phyloP scores from a whole-genome alignment of 2,888 invertebrate species.

The Aphelenchoides bicaudatus region DNA sequence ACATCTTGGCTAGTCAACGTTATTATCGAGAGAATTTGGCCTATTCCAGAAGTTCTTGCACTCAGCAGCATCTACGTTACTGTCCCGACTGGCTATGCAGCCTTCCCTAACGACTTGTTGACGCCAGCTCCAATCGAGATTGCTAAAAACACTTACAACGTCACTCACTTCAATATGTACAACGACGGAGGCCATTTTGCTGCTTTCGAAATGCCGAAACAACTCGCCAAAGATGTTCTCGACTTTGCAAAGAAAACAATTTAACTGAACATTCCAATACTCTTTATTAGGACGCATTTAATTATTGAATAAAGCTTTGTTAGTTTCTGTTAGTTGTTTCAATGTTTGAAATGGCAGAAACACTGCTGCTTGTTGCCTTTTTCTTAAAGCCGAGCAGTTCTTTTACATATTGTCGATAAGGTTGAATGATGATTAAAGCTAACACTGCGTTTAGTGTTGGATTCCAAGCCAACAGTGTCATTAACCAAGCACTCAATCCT shows the following conservation, averaged over 20 bases:
- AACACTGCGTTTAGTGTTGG: not conserved
- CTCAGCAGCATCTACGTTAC: conserved; percentile 59
- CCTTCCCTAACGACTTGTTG: conserved; percentile 73
- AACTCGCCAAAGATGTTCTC: conserved; percentile 73
- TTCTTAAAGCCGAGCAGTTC: too few relatives aligned
- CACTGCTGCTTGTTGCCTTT: too few relatives aligned
- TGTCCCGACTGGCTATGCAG: conserved; percentile 74
- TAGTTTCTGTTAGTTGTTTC: too few relatives aligned
- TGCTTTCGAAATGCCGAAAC: conserved; percentile 74
- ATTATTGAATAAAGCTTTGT: too few relatives aligned
- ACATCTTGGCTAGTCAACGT: conserved; percentile 73
- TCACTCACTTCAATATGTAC: conserved; percentile 69
- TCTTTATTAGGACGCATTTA: too few relatives aligned
- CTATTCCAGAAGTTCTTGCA: conserved; percentile 10
- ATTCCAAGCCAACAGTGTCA: not conserved
- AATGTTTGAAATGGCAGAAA: too few relatives aligned
- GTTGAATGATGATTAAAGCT: not conserved
- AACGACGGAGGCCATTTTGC: conserved; percentile 78
- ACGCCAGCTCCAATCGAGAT: conserved; percentile 66
- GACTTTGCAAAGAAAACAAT: conserved; percentile 61
- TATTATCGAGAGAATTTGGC: conserved; percentile 70
- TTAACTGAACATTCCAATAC: too few relatives aligned
- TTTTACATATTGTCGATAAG: not conserved
- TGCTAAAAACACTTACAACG: conserved; percentile 69
- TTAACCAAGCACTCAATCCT: not conserved